A percentile compares a stretch with the other conserved stretches of the same genome.
Evolutionary conservation across 2,797 vertebrate genomes (phyloP).

Genomic region (Macropus fuliginosus): DNA sequence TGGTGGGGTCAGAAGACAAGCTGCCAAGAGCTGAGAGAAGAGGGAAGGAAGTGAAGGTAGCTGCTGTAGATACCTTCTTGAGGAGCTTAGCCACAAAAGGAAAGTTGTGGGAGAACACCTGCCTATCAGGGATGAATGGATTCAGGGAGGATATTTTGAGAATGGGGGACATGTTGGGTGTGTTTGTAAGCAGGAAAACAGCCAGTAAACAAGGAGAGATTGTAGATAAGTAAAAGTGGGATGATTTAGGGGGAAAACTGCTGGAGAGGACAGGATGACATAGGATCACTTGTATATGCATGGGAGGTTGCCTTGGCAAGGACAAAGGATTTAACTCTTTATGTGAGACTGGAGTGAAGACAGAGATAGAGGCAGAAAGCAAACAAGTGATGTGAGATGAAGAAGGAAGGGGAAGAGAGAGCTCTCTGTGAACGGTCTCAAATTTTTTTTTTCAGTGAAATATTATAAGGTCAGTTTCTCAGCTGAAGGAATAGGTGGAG

Average conservation of each 20-base stretch:
- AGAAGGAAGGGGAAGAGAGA: background rate
- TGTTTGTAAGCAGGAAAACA: background rate
- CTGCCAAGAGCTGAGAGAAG: background rate
- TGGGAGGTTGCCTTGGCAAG: background rate
- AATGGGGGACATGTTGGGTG: background rate
- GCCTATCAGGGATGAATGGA: background rate
- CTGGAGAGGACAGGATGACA: background rate
- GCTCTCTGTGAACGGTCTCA: background rate
- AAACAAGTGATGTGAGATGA: background rate
- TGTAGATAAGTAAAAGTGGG: background rate
- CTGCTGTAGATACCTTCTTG: background rate
- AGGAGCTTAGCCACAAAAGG: background rate
- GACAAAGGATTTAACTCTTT: background rate
- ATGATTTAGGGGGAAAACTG: background rate
- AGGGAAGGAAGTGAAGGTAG: background rate
- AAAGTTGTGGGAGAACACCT: background rate
- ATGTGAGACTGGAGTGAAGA: background rate
- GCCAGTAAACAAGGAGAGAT: background rate
- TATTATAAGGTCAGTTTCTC: background rate
- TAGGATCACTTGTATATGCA: background rate
- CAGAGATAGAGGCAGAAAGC: background rate
- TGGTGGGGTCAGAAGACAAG: background rate
- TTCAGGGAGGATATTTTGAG: background rate
- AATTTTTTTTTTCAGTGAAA: background rate
- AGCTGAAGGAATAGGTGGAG: background rate